Base-by-base conservation (phyloP, 2,113 vertebrate species). In the Vidua chalybeata region DNA sequence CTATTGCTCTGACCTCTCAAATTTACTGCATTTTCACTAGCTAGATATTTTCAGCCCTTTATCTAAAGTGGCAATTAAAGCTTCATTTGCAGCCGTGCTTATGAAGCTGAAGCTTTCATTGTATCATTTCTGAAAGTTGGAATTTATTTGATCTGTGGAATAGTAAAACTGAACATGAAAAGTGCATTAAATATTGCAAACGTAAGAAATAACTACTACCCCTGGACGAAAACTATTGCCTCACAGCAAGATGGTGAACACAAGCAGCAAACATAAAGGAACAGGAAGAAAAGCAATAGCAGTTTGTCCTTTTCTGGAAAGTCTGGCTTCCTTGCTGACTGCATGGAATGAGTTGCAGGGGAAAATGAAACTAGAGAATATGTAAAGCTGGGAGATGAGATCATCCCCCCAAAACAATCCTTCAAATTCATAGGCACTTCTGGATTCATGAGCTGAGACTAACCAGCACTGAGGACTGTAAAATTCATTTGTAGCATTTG, bases 401-500 rank as follows among this genome's bases (percentile, higher is more conserved):
- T 98, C 97, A 98, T 97, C 81, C 58, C 81, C 91, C 88, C 90
- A 49, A 81, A 94, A 96, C 84, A 96, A 87, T 94, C 92, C 89
- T 96, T 94, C 95, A 96, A 95, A 94, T 94, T 95, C 97, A 90
- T 76, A 96, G 97, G 97, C 97, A 96, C 89, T 97, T 95, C 54
- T 94, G 89, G 86, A 98, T 97, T 97, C 97, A 97, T 95, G 95
- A 97, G 91, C 96, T 97, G 96, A 96, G 95, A 98, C 97, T 87
- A 95, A 93, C 84, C 82, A 81, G 84, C 43, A 71, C 52, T 20
- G 81, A 93, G 81, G 77, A 75, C 97, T 97, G 97, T 86, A 85
- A 95, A 97, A 98, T 95, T 97, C 94, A 98, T 97, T 90, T 95
- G 88, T 88, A 90, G 66, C 66, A 71, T 91, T 87, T 84, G 62